phyloP scores from a whole-genome alignment of 2,888 invertebrate species.

The Colletes collaris region DNA sequence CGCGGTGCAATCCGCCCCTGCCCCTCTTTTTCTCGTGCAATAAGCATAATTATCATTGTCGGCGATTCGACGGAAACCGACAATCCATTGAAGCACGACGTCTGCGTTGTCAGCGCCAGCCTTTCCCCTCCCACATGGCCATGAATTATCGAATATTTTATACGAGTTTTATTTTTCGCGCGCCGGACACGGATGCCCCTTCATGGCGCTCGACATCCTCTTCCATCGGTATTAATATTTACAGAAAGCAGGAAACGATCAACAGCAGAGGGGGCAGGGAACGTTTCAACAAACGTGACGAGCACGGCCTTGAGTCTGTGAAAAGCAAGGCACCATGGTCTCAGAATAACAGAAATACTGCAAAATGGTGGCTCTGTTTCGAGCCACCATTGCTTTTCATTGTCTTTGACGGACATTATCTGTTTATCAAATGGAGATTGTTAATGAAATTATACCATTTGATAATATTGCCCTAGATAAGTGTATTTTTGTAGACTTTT shows the following conservation, averaged over 20 bases:
- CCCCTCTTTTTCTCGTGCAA: constrained; percentile 41
- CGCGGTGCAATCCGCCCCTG: constrained; percentile 4
- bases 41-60: constrained; percentile 71
- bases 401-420: too few relatives aligned
- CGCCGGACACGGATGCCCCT: constrained; percentile 67
- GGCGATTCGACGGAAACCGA: constrained; percentile 73
- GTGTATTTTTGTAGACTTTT: too few relatives aligned
- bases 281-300: constrained; percentile 19
- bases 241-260: constrained; percentile 46
- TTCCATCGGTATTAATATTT: constrained; percentile 69
- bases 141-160: constrained; percentile 68
- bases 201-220: constrained; percentile 69
- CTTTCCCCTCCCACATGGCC: constrained; percentile 17
- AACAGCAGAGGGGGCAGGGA: neutral
- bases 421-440: too few relatives aligned
- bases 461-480: too few relatives aligned
- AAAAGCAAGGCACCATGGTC: constrained; percentile 14
- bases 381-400: too few relatives aligned
- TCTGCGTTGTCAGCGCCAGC: constrained; percentile 57
- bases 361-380: too few relatives aligned
- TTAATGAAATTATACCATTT: too few relatives aligned
- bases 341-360: neutral
- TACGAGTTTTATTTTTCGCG: constrained; percentile 61
- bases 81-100: constrained; percentile 77
- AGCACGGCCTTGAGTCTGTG: constrained; percentile 24